A percentile compares a stretch with the other conserved stretches of the same genome.
Evolutionary conservation across 2,888 invertebrate genomes (phyloP).

Genomic region (Pristionchus fissidentatus): DNA sequence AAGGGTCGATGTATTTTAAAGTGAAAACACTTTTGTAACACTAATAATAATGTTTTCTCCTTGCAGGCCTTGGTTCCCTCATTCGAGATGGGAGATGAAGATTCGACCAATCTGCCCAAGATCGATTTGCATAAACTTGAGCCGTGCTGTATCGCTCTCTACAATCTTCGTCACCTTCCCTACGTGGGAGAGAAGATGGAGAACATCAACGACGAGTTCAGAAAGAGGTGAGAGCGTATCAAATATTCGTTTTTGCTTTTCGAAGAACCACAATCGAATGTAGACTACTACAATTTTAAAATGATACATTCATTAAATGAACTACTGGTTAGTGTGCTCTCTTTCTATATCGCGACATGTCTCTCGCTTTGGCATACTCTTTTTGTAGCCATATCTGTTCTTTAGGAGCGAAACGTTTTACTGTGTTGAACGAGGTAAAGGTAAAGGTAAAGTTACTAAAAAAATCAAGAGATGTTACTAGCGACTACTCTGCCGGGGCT

Average conservation of each 20-base stretch:
- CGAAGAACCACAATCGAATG: not conserved
- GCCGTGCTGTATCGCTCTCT: not conserved
- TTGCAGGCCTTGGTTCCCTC: not conserved
- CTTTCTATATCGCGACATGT: too few species aligned
- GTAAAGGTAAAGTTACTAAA: too few species aligned
- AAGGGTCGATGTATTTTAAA: too few species aligned
- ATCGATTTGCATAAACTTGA: conserved; percentile 10
- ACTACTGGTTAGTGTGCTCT: too few species aligned
- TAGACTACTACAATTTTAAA: not conserved
- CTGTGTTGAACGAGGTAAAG: too few species aligned
- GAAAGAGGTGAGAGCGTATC: not conserved
- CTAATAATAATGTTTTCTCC: too few species aligned
- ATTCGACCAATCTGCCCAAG: not conserved
- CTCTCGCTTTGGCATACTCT: not conserved
- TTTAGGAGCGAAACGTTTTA: too few species aligned
- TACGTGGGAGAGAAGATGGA: not conserved
- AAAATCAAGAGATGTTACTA: too few species aligned
- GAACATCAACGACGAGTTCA: not conserved
- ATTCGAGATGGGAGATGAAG: not conserved
- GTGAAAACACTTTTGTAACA: too few species aligned
- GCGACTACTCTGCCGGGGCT: too few species aligned
- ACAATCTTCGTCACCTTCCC: not conserved
- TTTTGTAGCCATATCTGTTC: too few species aligned
- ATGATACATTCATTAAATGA: too few species aligned
- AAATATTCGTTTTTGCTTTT: not conserved